Evolutionary conservation across 92 coral and sea anemone genomes (phyloP), one percentile per base, ranked within the genome.

Genomic region (Epizoanthus illoricatus): DNA sequence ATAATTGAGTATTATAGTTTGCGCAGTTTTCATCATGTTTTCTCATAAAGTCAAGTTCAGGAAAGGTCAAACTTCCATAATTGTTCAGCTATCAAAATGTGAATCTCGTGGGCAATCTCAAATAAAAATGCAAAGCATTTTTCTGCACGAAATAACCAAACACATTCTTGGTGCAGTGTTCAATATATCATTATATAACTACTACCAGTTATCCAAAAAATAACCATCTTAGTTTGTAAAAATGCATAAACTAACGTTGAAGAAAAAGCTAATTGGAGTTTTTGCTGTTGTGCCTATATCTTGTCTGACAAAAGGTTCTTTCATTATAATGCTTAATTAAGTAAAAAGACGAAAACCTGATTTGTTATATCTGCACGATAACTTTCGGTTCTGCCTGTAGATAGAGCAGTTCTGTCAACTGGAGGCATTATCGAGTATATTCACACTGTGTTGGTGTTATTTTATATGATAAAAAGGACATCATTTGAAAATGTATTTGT

Each of bases 281-380:
- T 28, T 49, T 49, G 56, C 15, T 49, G 15, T 5, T 17, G 3
- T 59, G 41, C 39, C 42, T n/a, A 7, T 36, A 5, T 23, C 1
- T n/a, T 76, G 81, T 11, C 19, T 41, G 81, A 76, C 58, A 76
- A 76, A 76, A 61, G 70, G 20, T 60, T 76, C 81, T 76, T 76
- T 76, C 81, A 61, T 43, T 76, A 40, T 56, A 60, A 61, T n/a
- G 58, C 40, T 61, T 76, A 59, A 57, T 23, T 75, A 60, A 59
- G 45, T 67, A 9, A 76, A 60, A 41, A 42, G 64, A 36, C 39
- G 62, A 41, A 42, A 13, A 41, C 17, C 59, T 54, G 36, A 62
- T 28, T 21, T 63, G 82, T 78, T 78, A 42, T 78, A 42, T 18
- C 18, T 43, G 10, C 66, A 74, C 19, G 39, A 55, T 52, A 28